Evolutionary conservation across 2,797 vertebrate genomes (phyloP).

Genomic region (Lacerta viridis): DNA sequence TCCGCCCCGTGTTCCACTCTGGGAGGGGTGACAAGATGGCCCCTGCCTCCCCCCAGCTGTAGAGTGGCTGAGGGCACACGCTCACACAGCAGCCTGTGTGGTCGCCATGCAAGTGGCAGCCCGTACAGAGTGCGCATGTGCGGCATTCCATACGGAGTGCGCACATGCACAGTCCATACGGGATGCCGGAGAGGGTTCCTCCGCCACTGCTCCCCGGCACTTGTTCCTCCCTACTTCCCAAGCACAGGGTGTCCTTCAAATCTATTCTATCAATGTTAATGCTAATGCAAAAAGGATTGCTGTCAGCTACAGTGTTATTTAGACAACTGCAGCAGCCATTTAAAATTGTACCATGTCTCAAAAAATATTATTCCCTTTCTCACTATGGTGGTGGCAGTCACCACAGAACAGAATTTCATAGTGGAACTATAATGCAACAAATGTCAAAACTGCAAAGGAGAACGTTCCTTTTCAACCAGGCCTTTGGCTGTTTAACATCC

Average conservation of each 20-base stretch:
- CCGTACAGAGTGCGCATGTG: too few relatives aligned
- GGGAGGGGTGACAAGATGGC: too few relatives aligned
- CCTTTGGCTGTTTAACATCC: too few relatives aligned
- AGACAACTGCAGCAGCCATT: conserved; percentile 15
- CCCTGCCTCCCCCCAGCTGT: too few relatives aligned
- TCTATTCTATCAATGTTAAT: not conserved
- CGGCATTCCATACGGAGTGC: too few relatives aligned
- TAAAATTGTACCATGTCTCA: not conserved
- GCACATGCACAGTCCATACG: too few relatives aligned
- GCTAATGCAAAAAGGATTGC: not conserved
- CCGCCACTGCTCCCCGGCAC: too few relatives aligned
- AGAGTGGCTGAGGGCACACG: too few relatives aligned
- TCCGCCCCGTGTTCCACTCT: too few relatives aligned
- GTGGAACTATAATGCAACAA: conserved; percentile 14
- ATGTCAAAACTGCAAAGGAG: conserved; percentile 34
- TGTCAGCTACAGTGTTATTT: not conserved
- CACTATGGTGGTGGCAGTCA: not conserved
- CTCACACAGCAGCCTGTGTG: too few relatives aligned
- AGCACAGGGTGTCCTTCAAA: not conserved
- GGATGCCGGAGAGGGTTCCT: too few relatives aligned
- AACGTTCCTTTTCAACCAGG: not conserved
- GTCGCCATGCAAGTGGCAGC: too few relatives aligned
- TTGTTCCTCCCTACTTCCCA: not conserved
- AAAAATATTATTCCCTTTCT: conserved; percentile 30
- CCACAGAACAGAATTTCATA: not conserved